A percentile compares a stretch with the other conserved stretches of the same genome.
Evolutionary conservation across 2,888 invertebrate species (phyloP).

Genomic region (Spisula subtruncata): DNA sequence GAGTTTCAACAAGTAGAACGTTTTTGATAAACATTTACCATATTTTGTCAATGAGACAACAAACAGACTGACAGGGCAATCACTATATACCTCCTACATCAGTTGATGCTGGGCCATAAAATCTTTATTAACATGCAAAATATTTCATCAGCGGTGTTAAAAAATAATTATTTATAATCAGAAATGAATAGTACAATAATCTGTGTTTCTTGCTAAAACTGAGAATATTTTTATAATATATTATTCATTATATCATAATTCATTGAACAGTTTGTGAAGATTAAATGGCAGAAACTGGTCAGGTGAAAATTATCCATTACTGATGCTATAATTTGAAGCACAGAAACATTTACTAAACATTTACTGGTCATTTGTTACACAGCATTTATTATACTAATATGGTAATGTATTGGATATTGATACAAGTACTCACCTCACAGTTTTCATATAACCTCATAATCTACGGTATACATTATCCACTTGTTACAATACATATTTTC

Average conservation of each 20-base stretch:
- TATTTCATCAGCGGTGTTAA: neutral
- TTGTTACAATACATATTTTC: too few species aligned
- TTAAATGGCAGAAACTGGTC: too few species aligned
- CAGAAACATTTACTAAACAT: neutral
- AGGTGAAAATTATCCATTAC: too few species aligned
- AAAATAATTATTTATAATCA: neutral
- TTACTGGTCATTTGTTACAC: neutral
- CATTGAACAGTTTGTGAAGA: too few species aligned
- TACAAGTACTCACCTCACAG: slow-evolving; percentile 51
- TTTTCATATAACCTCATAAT: slow-evolving; percentile 53
- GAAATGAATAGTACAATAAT: neutral
- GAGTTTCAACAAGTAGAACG: too few species aligned
- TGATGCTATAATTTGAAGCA: neutral
- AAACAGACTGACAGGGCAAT: too few species aligned
- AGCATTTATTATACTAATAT: neutral
- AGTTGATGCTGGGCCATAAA: too few species aligned
- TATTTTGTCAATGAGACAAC: too few species aligned
- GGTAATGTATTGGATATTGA: neutral
- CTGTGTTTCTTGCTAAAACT: neutral
- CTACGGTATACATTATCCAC: neutral
- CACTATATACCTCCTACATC: too few species aligned
- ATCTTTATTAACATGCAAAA: neutral
- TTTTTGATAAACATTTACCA: too few species aligned
- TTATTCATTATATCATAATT: too few species aligned
- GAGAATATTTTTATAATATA: too few species aligned